Percentiles rank a stretch among this genome's conserved stretches.
Conservation (phyloP, 64 coral and sea anemone species). For the Actinia tenebrosa region DNA sequence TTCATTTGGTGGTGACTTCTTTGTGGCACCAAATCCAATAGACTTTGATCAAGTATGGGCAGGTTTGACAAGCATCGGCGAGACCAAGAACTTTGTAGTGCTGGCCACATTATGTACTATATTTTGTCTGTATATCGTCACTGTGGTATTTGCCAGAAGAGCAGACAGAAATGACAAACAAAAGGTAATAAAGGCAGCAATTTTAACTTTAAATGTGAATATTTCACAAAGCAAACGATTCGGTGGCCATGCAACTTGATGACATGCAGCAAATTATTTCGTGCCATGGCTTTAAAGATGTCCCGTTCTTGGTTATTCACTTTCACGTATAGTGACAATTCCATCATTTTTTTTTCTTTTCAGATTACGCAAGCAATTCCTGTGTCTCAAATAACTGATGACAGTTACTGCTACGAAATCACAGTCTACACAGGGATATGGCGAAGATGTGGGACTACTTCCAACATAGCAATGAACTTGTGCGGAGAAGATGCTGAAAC, state of each 20-base stretch:
- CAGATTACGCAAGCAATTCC: conserved; percentile 52
- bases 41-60: conserved; percentile 86
- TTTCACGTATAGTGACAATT: no score
- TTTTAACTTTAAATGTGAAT: no score
- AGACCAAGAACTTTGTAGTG: conserved; percentile 75
- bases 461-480: conserved; percentile 73
- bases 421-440: conserved; percentile 79
- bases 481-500: conserved; percentile 64
- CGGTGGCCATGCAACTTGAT: no score
- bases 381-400: conserved; percentile 7
- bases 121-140: conserved; percentile 49
- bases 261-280: no score
- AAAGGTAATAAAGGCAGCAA: conserved; percentile 33
- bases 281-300: no score
- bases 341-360: background rate
- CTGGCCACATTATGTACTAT: conserved; percentile 62
- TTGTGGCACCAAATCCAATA: conserved; percentile 87
- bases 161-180: conserved; percentile 66
- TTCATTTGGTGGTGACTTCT: conserved; percentile 85
- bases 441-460: conserved; percentile 74
- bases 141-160: conserved; percentile 71
- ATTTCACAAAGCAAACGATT: background rate
- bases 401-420: conserved; percentile 53
- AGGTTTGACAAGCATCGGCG: conserved; percentile 48
- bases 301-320: no score